phyloP scores from a whole-genome alignment of 2,888 invertebrate species.

The Myopa tessellatipennis region DNA sequence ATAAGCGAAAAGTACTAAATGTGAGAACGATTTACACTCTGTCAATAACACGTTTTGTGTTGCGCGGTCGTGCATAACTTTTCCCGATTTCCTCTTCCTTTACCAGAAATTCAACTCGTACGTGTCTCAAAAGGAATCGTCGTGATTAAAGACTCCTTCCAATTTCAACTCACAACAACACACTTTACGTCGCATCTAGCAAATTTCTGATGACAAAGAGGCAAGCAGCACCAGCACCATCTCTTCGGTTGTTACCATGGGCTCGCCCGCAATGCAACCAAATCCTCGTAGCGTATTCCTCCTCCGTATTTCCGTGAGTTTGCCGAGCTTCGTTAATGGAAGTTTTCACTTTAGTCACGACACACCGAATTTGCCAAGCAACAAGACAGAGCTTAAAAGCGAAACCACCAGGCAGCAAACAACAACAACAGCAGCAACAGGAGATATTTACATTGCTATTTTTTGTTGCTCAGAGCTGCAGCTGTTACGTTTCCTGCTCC shows the following conservation, averaged over 20 bases:
- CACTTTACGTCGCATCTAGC: background rate
- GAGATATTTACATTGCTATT: constrained; percentile 8
- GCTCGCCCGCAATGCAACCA: background rate
- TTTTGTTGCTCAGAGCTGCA: constrained; percentile 27
- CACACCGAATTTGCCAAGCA: background rate
- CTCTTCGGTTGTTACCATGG: constrained; percentile 19
- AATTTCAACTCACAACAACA: constrained; percentile 4
- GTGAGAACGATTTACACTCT: constrained; percentile 21
- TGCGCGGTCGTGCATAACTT: constrained; percentile 24
- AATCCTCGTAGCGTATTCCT: background rate
- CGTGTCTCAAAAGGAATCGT: constrained; percentile 23
- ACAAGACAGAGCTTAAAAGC: no score
- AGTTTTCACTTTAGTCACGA: constrained; percentile 36
- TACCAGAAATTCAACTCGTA: background rate
- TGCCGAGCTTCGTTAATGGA: constrained; percentile 29
- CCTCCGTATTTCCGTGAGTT: background rate
- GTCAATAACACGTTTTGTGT: constrained; percentile 16
- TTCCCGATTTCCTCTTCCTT: constrained; percentile 6
- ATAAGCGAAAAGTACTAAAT: background rate
- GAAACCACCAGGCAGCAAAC: no score
- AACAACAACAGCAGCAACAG: no score
- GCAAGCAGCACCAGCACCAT: background rate
- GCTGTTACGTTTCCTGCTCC: constrained; percentile 19
- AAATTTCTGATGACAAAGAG: constrained; percentile 12
- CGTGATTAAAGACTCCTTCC: constrained; percentile 12